Percentiles rank a stretch among this genome's conserved stretches.
These are phyloP conservation scores for Taeniopygia guttata DNA, from an alignment of 2,797 vertebrate species.

Conservation along the genomic window DNA sequence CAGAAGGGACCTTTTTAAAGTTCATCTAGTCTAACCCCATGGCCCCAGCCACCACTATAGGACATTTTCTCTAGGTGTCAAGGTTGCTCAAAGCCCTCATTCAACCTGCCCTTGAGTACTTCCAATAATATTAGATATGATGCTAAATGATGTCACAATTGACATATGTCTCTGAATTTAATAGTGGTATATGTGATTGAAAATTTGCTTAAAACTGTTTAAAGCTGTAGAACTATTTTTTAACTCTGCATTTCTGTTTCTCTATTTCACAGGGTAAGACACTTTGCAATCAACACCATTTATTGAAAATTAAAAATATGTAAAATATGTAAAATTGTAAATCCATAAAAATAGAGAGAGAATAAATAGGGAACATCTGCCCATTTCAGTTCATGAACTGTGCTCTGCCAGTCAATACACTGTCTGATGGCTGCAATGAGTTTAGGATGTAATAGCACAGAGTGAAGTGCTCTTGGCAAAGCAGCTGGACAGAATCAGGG, in stretches of 20 bases:
- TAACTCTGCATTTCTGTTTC: background rate
- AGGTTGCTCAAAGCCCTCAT: background rate
- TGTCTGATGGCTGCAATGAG: background rate
- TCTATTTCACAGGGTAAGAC: background rate
- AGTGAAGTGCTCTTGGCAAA: background rate
- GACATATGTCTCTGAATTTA: background rate
- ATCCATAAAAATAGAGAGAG: background rate
- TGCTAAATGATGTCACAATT: background rate
- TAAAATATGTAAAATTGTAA: background rate
- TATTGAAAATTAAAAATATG: background rate
- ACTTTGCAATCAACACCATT: background rate
- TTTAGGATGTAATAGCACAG: background rate
- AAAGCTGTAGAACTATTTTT: background rate
- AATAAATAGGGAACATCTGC: background rate
- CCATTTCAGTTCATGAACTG: background rate
- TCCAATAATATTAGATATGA: background rate
- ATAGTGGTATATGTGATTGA: background rate
- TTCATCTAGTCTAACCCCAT: background rate
- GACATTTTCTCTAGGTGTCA: background rate
- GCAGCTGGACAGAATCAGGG: background rate
- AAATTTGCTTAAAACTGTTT: background rate
- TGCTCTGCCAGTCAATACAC: background rate
- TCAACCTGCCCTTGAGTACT: background rate
- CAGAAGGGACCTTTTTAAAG: background rate
- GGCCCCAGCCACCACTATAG: fast-evolving